These are phyloP conservation scores for Lepidurus apus DNA, from an alignment of 1,140 invertebrate species.

Conservation along the genomic window DNA sequence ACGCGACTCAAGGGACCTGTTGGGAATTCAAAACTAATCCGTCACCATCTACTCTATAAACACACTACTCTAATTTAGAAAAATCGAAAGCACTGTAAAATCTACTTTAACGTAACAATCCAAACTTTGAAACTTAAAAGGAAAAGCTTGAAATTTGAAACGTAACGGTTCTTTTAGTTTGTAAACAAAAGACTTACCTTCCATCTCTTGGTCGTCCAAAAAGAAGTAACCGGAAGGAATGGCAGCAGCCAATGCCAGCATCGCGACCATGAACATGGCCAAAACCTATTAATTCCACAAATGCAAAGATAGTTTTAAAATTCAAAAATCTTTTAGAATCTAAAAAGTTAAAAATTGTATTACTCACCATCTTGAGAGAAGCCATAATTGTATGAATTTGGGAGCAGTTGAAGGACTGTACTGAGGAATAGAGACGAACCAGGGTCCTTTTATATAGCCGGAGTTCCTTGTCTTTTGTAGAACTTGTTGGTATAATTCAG, in stretches of 20 bases:
- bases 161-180: no score
- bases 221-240: conserved; percentile 23
- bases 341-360: not conserved
- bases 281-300: not conserved
- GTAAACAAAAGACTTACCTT: not conserved
- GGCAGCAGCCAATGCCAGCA: conserved; percentile 27
- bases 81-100: no score
- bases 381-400: conserved; percentile 26
- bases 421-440: not conserved
- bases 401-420: not conserved
- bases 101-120: no score
- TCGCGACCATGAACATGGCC: conserved; percentile 21
- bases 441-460: not conserved
- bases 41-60: not conserved
- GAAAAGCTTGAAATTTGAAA: not conserved
- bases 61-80: no score
- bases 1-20: conserved; percentile 27
- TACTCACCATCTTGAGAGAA: conserved; percentile 29
- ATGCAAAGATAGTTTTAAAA: not conserved
- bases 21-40: conserved; percentile 12
- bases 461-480: not conserved
- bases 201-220: conserved; percentile 22
- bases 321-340: not conserved
- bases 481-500: conserved; percentile 15
- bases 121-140: no score